Base-by-base conservation (phyloP, 2,113 vertebrate species). In the Nesogale talazaci region DNA sequence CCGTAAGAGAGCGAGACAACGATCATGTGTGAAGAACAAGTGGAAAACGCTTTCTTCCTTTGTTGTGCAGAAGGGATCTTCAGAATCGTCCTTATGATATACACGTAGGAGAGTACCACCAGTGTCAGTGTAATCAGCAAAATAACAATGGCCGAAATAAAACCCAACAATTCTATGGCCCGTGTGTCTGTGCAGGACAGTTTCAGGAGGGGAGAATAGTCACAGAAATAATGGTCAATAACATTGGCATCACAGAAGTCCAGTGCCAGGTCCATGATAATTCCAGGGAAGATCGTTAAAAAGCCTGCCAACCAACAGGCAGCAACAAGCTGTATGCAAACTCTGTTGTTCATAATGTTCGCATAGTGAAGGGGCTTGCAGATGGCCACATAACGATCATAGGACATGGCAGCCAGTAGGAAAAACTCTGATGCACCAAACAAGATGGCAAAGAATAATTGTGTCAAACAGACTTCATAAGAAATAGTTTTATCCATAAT, bases 371-470 rank as follows among this genome's bases (percentile, higher is more conserved):
- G 74, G 34, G 92, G 82, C 8, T 90, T 88, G 70, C 88, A 90
- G 36, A 94, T 94, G 25, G 92, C 92, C 74, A 94, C 29, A 86
- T 94, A 90, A 27, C 92, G 46, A 36, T 90, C 92, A 65, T 80
- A 94, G 6, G 86, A 89, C 92, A 89, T 89, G 59, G 80, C 80
- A 63, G 59, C 36, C 34, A 83, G 29, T 17, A 83, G 80, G 36
- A 29, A 83, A 65, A 65, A 83, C 19, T 83, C 80, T 38, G 80
- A 40, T 65, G 38, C 59, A 16, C 80, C 59, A 9, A 83, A 63
- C 4, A 65, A 83, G 38, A 83, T 65, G 25, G n/a, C 17, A 83
- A 83, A 83, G 22, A 83, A 65, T 40, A 83, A 65, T 9, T 83
- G 80, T 22, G 34, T 38, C n/a, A 10, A 14, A 65, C 80, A 83